A percentile compares a stretch with the other conserved stretches of the same genome.
phyloP scores from a whole-genome alignment of 2,888 invertebrate species.

The Tipula confusa region DNA sequence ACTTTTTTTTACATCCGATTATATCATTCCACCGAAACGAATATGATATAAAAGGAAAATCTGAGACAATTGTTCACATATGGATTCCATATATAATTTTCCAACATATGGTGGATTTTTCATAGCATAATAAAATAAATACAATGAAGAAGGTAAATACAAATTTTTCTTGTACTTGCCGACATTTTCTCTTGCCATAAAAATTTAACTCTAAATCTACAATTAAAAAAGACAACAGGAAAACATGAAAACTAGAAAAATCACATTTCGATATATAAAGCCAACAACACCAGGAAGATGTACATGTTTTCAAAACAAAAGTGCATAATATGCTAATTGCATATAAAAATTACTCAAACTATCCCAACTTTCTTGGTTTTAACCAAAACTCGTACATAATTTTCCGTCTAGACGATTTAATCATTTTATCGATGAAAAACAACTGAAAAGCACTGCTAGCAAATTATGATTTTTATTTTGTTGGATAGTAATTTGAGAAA shows the following conservation, averaged over 20 bases:
- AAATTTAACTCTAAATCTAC: neutral
- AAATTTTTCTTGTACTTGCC: neutral
- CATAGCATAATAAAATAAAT: neutral
- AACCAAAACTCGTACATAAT: neutral
- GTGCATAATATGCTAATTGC: neutral
- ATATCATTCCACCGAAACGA: neutral
- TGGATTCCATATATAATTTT: neutral
- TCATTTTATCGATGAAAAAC: neutral
- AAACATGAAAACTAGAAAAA: neutral
- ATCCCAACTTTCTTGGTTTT: neutral
- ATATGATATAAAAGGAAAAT: neutral
- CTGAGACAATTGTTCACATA: neutral
- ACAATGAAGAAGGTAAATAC: too few species aligned
- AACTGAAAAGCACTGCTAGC: neutral
- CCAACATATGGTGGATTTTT: neutral
- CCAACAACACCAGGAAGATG: neutral
- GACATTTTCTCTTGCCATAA: neutral
- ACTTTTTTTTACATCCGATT: neutral
- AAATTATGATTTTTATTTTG: neutral
- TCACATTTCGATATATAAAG: neutral
- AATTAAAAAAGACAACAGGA: neutral
- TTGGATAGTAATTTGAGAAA: neutral
- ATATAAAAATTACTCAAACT: neutral
- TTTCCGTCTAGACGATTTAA: constrained; percentile 16
- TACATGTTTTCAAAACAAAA: neutral